These are phyloP conservation scores for Perizoma flavofasciatum DNA, from an alignment of 2,888 invertebrate species.

Conservation along the genomic window DNA sequence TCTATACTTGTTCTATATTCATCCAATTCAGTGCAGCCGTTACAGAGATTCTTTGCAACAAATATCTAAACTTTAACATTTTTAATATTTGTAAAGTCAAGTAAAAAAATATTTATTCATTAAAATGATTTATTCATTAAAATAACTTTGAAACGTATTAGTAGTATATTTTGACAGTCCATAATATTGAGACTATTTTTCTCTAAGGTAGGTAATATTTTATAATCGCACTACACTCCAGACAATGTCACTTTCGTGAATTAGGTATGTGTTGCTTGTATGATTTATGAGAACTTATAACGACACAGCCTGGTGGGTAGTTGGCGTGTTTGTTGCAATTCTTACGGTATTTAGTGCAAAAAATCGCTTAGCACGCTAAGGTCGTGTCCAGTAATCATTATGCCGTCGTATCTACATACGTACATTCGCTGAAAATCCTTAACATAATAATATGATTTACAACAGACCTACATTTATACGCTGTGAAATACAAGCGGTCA, in stretches of 20 bases:
- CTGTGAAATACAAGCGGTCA: too few species aligned
- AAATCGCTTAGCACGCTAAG: conserved; percentile 61
- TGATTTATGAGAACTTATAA: conserved; percentile 32
- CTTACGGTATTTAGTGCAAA: conserved; percentile 52
- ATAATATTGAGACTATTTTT: too few species aligned
- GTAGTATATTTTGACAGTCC: too few species aligned
- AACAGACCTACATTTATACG: not conserved
- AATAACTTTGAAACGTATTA: too few species aligned
- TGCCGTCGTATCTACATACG: conserved; percentile 4
- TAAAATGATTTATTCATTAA: too few species aligned
- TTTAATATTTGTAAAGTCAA: too few species aligned
- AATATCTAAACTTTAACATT: too few species aligned
- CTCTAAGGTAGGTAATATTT: not conserved
- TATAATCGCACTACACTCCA: conserved; percentile 4
- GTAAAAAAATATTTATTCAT: too few species aligned
- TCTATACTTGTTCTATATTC: too few species aligned
- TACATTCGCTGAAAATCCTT: conserved; percentile 11
- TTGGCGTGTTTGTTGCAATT: conserved; percentile 43
- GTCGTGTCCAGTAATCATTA: conserved; percentile 43
- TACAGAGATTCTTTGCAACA: too few species aligned
- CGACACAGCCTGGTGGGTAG: conserved; percentile 22
- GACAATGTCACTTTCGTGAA: conserved; percentile 10
- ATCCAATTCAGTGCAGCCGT: too few species aligned
- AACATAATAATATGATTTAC: conserved; percentile 3
- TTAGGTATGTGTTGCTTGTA: conserved; percentile 17